phyloP scores from a whole-genome alignment of 2,888 invertebrate genomes.

The Microchrysa polita region DNA sequence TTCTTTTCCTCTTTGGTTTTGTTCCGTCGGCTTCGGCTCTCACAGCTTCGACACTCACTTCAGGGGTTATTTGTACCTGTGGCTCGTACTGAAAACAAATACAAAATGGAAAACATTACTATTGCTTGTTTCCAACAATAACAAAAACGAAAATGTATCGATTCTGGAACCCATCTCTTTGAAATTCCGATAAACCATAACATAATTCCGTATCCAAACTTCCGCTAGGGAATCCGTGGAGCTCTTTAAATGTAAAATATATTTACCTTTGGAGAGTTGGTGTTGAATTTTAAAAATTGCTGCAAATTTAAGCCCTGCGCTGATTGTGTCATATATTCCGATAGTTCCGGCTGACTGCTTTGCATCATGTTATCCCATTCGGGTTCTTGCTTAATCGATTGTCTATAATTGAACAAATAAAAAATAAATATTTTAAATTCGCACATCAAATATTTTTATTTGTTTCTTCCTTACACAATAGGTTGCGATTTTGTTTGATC shows the following conservation, averaged over 20 bases:
- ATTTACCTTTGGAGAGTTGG: slow-evolving; percentile 64
- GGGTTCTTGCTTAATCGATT: slow-evolving; percentile 58
- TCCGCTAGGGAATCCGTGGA: too few species aligned
- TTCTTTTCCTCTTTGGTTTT: slow-evolving; percentile 69
- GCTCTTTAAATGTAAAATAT: too few species aligned
- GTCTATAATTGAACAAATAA: slow-evolving; percentile 12
- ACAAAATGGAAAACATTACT: too few species aligned
- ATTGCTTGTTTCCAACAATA: too few species aligned
- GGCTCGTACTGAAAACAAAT: slow-evolving; percentile 61
- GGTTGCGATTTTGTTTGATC: slow-evolving; percentile 46
- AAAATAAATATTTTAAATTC: slow-evolving; percentile 1
- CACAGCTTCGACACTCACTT: slow-evolving; percentile 56
- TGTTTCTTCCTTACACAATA: slow-evolving; percentile 46
- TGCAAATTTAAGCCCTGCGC: slow-evolving; percentile 69
- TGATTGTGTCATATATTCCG: slow-evolving; percentile 66
- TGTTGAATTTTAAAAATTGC: slow-evolving; percentile 72
- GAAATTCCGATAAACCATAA: too few species aligned
- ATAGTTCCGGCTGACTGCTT: slow-evolving; percentile 63
- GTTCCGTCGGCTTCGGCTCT: slow-evolving; percentile 57
- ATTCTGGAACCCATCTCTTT: too few species aligned
- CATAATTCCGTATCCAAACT: too few species aligned
- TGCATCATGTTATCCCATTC: slow-evolving; percentile 61
- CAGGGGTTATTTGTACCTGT: slow-evolving; percentile 64
- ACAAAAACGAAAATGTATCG: too few species aligned
- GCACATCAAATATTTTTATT: slow-evolving; percentile 43